Conservation (phyloP, 2,797 vertebrate species). For the Urosaurus nigricauda region DNA sequence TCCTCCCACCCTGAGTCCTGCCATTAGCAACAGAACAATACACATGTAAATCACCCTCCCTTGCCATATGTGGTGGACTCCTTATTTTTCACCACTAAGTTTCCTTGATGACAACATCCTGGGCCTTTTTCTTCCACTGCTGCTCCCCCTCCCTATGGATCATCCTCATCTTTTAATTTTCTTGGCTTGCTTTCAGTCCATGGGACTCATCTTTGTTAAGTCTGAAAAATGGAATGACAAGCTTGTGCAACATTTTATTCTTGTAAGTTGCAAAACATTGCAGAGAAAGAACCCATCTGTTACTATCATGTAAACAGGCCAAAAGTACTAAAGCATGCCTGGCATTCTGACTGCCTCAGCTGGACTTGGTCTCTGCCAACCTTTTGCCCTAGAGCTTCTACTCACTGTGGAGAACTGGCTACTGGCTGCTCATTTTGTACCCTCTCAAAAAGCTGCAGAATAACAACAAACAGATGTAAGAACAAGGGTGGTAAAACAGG, state of each 20-base stretch:
- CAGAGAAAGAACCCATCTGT: conserved; percentile 65
- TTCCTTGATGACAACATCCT: too few relatives aligned
- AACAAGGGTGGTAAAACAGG: conserved; percentile 54
- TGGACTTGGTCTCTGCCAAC: conserved; percentile 7
- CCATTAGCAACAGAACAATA: too few relatives aligned
- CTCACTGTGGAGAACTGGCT: conserved; percentile 35
- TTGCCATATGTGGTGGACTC: too few relatives aligned
- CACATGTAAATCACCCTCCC: too few relatives aligned
- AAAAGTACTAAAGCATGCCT: conserved; percentile 50
- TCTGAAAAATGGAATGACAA: conserved; percentile 56
- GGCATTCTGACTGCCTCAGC: conserved; percentile 20
- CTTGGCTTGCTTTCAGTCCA: conserved; percentile 37
- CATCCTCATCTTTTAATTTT: not conserved
- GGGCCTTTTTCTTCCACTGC: too few relatives aligned
- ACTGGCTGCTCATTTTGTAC: not conserved
- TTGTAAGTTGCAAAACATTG: conserved; percentile 63
- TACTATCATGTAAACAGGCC: conserved; percentile 49
- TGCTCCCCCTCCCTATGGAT: too few relatives aligned
- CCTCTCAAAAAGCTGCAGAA: conserved; percentile 18
- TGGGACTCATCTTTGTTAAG: conserved; percentile 55
- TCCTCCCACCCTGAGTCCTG: too few relatives aligned
- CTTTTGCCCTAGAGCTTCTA: conserved; percentile 31
- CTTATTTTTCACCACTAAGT: too few relatives aligned
- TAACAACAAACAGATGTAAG: conserved; percentile 64
- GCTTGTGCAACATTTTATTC: conserved; percentile 46